A percentile compares a stretch with the other conserved stretches of the same genome.
Evolutionary conservation across 2,888 invertebrate species (phyloP).

Genomic region (Andrena trimmerana): DNA sequence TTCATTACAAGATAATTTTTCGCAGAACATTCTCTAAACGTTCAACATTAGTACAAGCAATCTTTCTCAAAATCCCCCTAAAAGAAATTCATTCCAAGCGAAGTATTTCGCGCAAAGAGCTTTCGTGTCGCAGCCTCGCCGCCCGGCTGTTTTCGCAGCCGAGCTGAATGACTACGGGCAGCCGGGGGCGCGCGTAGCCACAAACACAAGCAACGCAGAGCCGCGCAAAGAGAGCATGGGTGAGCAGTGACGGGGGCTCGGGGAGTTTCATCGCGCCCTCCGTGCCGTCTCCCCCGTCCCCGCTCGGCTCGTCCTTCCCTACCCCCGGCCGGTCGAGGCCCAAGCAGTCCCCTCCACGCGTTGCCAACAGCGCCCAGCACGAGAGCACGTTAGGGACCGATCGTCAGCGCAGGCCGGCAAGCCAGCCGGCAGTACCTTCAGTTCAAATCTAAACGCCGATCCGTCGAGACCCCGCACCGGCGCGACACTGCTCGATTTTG

Average conservation of each 20-base stretch:
- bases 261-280: constrained; percentile 58
- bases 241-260: constrained; percentile 48
- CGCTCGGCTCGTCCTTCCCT: constrained; percentile 29
- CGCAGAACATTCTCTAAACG: too few relatives aligned
- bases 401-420: constrained; percentile 25
- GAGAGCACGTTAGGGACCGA: constrained; percentile 44
- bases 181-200: constrained; percentile 18
- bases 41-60: too few relatives aligned
- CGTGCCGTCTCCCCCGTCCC: constrained; percentile 30
- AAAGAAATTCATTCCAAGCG: too few relatives aligned
- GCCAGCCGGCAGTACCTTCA: constrained; percentile 47
- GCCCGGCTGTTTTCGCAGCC: constrained; percentile 31
- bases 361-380: constrained; percentile 34
- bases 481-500: constrained; percentile 55
- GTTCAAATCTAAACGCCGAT: constrained; percentile 64
- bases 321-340: constrained; percentile 20
- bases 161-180: constrained; percentile 26
- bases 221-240: not conserved
- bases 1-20: too few relatives aligned
- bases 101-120: constrained; percentile 4
- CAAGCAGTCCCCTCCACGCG: constrained; percentile 53
- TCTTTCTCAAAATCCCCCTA: too few relatives aligned
- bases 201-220: not conserved
- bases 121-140: constrained; percentile 28
- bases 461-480: constrained; percentile 32